Percentiles rank a stretch among this genome's conserved stretches.
phyloP scores from a whole-genome alignment of 2,797 vertebrate species.

The Sebastes iracundus region DNA sequence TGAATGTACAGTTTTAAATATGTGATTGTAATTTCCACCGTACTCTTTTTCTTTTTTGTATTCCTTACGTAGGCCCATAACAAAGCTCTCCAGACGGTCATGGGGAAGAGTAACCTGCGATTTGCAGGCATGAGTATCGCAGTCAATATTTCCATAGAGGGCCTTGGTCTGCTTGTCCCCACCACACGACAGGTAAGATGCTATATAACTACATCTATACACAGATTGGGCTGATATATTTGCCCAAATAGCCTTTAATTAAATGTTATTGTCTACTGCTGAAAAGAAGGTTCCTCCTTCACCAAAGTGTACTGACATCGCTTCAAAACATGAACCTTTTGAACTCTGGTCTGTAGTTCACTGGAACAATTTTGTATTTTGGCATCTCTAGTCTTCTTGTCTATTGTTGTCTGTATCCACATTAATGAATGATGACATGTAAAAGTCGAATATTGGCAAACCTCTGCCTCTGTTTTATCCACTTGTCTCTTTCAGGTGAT shows the following conservation, averaged over 20 bases:
- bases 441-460: background rate
- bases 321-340: background rate
- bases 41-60: background rate
- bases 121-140: constrained; percentile 95
- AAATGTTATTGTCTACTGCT: background rate
- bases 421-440: background rate
- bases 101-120: constrained; percentile 95
- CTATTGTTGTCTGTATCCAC: background rate
- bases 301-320: background rate
- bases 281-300: background rate
- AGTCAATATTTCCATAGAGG: constrained; percentile 93
- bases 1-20: background rate
- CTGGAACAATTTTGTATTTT: background rate
- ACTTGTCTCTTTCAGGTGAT: constrained; percentile 86
- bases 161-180: constrained; percentile 91
- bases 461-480: background rate
- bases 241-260: background rate
- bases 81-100: constrained; percentile 91
- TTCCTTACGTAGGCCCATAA: constrained; percentile 82
- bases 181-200: constrained; percentile 90
- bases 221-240: background rate
- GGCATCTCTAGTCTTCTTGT: background rate
- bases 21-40: background rate
- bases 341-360: background rate
- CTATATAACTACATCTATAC: background rate